Evolutionary conservation across 2,797 vertebrate species (phyloP), one percentile per base, ranked within the genome.

Genomic region (Limnodromus scolopaceus): DNA sequence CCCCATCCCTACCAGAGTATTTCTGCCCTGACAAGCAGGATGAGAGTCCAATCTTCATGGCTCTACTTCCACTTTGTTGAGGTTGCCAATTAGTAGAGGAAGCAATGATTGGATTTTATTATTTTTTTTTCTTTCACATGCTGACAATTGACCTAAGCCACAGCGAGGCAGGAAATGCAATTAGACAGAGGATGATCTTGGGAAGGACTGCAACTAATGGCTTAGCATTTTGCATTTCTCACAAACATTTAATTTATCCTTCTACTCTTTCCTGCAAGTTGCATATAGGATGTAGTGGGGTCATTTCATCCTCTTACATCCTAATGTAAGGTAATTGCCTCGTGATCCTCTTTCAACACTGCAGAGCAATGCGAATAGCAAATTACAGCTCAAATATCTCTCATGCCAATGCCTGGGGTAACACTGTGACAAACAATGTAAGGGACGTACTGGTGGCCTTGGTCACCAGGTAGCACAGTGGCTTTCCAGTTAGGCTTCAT

Each of bases 241-340:
- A 84, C 60, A 77, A 83, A 54, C 39, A 77, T 89, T 77, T 74
- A 39, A 48, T 91, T 95, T 83, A 61, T 75, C 57, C 38, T 61
- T 80, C 46, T 66, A 27, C 28, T 74, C 53, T 72, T 87, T 82
- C 38, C 54, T 83, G 53, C 64, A 92, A 80, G 53, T 75, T 57
- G 22, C 6, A 3, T 34, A 34, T 68, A 32, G 45, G 64, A 54
- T 39, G 12, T n/a, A 80, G 76, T 30, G 36, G 48, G 58, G 60
- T 84, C 48, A 84, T 75, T 88, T 93, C 23, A 86, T 92, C 92
- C 84, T 76, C 77, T 95, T 90, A n/a, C n/a, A n/a, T n/a, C n/a
- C n/a, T n/a, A n/a, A 63, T 84, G 54, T 81, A 90, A 96, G 76
- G 57, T 41, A 95, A 84, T 78, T 82, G 90, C 74, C 64, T 82